These are phyloP conservation scores for Vultur gryphus DNA, from an alignment of 2,797 vertebrate genomes.

Conservation along the genomic window DNA sequence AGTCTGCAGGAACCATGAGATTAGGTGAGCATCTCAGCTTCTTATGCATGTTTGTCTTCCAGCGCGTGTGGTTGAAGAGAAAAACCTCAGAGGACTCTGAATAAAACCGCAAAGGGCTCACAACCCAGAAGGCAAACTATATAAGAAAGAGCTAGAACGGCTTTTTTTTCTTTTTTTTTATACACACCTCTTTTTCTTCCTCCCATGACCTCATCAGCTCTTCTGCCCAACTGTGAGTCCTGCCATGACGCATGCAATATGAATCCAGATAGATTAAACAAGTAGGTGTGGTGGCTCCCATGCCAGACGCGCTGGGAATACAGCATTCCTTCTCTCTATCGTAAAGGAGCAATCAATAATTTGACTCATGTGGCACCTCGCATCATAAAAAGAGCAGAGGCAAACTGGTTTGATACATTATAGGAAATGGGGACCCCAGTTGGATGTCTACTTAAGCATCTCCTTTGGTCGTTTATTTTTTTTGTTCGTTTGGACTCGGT, in stretches of 20 bases:
- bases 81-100: neutral
- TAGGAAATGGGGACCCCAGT: rapidly evolving
- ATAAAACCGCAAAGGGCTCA: neutral
- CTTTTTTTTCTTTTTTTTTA: neutral
- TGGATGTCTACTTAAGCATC: too few relatives aligned
- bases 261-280: neutral
- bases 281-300: neutral
- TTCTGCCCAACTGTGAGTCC: neutral
- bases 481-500: neutral
- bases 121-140: neutral
- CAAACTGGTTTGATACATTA: rapidly evolving
- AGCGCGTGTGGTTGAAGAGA: rapidly evolving
- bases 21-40: neutral
- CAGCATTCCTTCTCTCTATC: neutral
- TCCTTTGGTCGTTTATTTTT: neutral
- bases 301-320: rapidly evolving
- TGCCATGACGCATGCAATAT: neutral
- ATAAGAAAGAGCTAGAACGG: rapidly evolving
- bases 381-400: neutral
- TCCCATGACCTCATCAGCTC: neutral
- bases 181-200: neutral
- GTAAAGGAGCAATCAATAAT: rapidly evolving
- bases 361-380: neutral
- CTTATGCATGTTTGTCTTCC: neutral
- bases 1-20: neutral